Evolutionary conservation across 2,797 vertebrate species (phyloP), one percentile per base, ranked within the genome.

Genomic region (Tauraco hartlaubi): DNA sequence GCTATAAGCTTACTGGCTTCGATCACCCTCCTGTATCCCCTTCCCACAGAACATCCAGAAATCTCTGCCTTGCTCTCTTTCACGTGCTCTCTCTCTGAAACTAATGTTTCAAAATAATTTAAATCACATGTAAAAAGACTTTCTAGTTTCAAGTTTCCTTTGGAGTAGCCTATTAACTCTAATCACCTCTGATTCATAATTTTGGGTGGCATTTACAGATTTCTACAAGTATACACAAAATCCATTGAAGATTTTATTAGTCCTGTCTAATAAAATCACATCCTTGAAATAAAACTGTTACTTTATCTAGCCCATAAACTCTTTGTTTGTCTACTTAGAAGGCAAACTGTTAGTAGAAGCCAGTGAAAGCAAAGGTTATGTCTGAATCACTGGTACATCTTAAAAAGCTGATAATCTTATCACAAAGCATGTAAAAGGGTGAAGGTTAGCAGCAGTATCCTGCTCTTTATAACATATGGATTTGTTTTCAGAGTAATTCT

Each of bases 341-440:
- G 75, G 96, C 85, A 96, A 96, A 66, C 82, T 68, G 79, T 96
- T 95, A 93, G 87, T 87, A 91, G 59, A 63, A 85, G 63, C 39
- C 76, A 85, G 46, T 95, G 90, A 96, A 96, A 92, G 69, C 16
- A 92, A 92, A 93, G 84, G 58, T 87, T 96, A 54, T 76, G 64
- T 88, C 83, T 91, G 75, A 91, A 58, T 58, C 90, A 94, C 59
- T 55, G 26, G 31, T 88, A 72, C 43, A 59, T 95, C 94, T 96
- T 95, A 84, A 88, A 95, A 97, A 94, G 35, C 95, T 96, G 96
- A 95, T 97, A 96, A 98, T 98, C 95, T 97, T 96, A 97, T 98
- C 97, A 92, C 52, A 95, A 94, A 91, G 82, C 86, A 93, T 96
- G 85, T 96, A 94, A 94, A 97, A 96, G 91, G 78, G 48, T 49